These are phyloP conservation scores for Scolopax rusticola DNA, from an alignment of 2,797 vertebrate genomes.

Conservation along the genomic window DNA sequence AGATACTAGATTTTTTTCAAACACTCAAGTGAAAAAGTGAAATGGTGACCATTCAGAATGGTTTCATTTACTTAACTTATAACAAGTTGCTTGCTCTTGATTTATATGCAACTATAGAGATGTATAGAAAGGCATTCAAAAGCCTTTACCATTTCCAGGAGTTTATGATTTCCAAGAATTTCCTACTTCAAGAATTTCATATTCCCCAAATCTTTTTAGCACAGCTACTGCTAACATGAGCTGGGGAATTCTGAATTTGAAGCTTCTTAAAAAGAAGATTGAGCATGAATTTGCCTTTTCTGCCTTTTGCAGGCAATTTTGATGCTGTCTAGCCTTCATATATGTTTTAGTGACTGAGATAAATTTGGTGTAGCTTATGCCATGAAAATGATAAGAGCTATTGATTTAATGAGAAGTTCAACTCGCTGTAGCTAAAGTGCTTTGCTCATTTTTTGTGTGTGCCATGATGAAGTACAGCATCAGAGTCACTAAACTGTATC, in stretches of 20 bases:
- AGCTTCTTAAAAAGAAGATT: background rate
- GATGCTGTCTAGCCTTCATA: background rate
- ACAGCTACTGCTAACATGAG: background rate
- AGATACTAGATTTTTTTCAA: background rate
- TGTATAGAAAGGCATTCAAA: background rate
- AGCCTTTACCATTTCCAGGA: background rate
- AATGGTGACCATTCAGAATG: background rate
- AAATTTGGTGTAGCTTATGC: background rate
- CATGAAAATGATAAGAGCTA: constrained; percentile 17
- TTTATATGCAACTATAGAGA: background rate
- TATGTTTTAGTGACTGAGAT: background rate
- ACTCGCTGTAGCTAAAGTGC: background rate
- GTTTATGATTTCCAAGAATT: background rate
- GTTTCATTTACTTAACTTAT: background rate
- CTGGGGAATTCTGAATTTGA: background rate
- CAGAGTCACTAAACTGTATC: background rate
- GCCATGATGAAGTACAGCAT: background rate
- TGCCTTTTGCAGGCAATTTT: background rate
- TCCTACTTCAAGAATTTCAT: background rate
- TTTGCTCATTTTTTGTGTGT: background rate
- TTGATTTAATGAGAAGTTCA: constrained; percentile 5
- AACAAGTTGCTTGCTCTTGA: background rate
- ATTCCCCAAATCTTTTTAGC: background rate
- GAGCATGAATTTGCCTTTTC: background rate
- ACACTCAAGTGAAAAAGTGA: background rate